Conservation (phyloP, 2,113 vertebrate genomes). For the Pontoporia blainvillei region DNA sequence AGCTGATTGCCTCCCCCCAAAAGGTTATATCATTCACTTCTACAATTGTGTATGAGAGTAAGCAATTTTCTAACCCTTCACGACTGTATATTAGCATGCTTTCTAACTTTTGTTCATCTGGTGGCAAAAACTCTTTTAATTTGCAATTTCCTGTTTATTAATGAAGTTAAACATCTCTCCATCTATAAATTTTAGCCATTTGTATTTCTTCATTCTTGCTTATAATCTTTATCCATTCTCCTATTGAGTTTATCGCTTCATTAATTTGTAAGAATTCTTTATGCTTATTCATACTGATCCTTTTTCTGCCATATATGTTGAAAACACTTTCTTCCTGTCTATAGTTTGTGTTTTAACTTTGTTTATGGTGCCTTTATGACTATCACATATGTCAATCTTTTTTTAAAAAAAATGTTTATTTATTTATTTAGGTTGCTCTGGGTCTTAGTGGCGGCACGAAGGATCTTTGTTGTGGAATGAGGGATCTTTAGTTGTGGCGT, state of each 20-base stretch:
- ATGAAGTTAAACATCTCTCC: neutral
- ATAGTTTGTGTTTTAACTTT: neutral
- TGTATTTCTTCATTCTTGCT: neutral
- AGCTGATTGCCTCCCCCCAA: neutral
- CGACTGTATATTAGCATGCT: neutral
- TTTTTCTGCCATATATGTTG: neutral
- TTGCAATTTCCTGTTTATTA: neutral
- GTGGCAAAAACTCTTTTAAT: neutral
- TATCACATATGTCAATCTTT: neutral
- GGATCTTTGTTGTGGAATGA: no score
- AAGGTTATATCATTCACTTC: neutral
- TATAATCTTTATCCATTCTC: neutral
- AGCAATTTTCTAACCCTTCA: neutral
- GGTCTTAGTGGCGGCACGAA: no score
- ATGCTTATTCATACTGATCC: neutral
- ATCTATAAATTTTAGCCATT: neutral
- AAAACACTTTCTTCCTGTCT: neutral
- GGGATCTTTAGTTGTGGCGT: no score
- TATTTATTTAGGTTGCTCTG: no score
- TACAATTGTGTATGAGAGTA: neutral
- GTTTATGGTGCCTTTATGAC: neutral
- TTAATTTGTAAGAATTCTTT: slow-evolving; percentile 1
- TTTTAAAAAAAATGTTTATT: no score
- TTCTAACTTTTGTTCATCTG: neutral
- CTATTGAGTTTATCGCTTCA: neutral